phyloP scores from a whole-genome alignment of 2,797 vertebrate genomes.

The Sciurus carolinensis region DNA sequence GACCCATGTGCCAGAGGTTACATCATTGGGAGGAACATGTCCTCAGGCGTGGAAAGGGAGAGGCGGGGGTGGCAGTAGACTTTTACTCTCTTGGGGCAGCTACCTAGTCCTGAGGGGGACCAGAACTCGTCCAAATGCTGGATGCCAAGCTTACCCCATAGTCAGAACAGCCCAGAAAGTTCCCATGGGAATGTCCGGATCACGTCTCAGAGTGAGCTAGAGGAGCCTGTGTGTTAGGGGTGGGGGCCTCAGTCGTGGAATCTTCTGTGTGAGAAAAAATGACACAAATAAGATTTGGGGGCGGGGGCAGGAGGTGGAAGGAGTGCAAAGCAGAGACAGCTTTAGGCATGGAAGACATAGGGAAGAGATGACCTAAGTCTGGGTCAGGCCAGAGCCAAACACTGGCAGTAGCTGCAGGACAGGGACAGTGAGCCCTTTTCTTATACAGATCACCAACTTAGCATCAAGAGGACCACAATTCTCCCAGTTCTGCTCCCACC shows the following conservation, averaged over 20 bases:
- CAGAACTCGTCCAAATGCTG: background rate
- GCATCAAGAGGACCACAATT: background rate
- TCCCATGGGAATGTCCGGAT: background rate
- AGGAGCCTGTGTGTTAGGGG: background rate
- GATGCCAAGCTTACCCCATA: background rate
- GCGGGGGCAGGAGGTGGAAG: background rate
- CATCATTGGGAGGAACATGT: background rate
- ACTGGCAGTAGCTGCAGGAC: background rate
- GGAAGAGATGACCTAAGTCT: background rate
- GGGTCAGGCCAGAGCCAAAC: background rate
- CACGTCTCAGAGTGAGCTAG: background rate
- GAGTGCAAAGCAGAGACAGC: too few relatives aligned
- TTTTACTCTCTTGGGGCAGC: slow-evolving; percentile 13
- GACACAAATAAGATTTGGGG: background rate
- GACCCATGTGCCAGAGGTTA: background rate
- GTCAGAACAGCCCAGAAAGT: slow-evolving; percentile 32
- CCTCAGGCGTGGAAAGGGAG: background rate
- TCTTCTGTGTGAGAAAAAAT: background rate
- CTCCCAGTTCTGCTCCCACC: background rate
- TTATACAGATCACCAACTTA: background rate
- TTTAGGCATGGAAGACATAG: background rate
- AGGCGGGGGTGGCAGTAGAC: background rate
- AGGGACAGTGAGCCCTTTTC: background rate
- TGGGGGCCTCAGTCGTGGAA: background rate
- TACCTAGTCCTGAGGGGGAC: background rate